Evolutionary conservation across 2,113 vertebrate species (phyloP), one percentile per base, ranked within the genome.

Genomic region (Eclectus roratus): DNA sequence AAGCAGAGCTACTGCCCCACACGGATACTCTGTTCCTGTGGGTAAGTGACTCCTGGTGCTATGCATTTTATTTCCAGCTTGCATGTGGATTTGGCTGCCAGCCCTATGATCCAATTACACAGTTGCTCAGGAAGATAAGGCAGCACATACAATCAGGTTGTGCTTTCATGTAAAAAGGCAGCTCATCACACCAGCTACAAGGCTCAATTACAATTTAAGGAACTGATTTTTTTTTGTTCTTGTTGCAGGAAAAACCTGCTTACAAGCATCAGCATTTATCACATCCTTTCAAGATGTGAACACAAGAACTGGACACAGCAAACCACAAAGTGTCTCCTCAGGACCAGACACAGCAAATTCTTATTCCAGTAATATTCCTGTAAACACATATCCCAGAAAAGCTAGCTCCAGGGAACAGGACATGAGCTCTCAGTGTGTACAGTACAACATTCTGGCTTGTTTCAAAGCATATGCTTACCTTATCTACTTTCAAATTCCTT

Each of bases 101-200:
- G 94, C 92, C 88, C 85, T 37, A 50, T 65, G 68, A 78, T 94
- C 80, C 77, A 78, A 55, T 96, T 82, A 86, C 90, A 74, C 65
- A 68, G 68, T 80, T 58, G 43, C 79, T 89, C 60, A 80, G 2
- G 60, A 49, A 86, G 90, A 94, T 94, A 91, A 94, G 80, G 52
- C 8, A 61, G 47, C 3, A 8, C 24, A 24, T 23, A 78, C 50
- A 68, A 86, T 88, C 92, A 95, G 85, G 92, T 81, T 37, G 56
- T 0, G 4, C 61, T 68, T 73, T 88, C 72, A 69, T 0, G 5
- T 43, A 18, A 70, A 77, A 80, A 90, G 25, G 49, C 69, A 80
- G 82, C 63, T 95, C 80, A 92, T 71, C 82, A 84, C 72, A 83
- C 29, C 60, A 83, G 61, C 61, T 78, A 68, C n/a, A 44, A 89